Evolutionary conservation across 2,113 vertebrate species (phyloP), one percentile per base, ranked within the genome.

Genomic region (Nothoprocta pentlandii): DNA sequence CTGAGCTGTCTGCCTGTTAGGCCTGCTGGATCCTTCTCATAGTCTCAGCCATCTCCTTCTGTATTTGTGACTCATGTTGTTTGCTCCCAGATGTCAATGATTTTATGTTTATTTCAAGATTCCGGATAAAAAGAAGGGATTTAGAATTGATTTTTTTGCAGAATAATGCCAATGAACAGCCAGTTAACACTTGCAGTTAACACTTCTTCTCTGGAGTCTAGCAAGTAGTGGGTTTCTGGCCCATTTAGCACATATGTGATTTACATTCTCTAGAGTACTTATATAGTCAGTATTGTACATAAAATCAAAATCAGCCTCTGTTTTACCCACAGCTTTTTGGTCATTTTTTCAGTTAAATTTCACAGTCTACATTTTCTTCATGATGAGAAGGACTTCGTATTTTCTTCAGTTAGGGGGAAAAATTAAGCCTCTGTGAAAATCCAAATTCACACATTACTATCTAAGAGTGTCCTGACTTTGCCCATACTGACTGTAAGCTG

Each of bases 71-170:
- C 53, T 26, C 20, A 0, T 5, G 12, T 4, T 6, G 5, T 73
- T 66, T 66, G 23, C 80, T 84, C 56, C 12, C 20, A 39, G 63
- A 6, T 0, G 0, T 21, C 4, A 34, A 7, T 0, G 0, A 14
- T 59, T 70, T 81, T 22, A 41, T 23, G 11, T 56, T 79, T 63
- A 34, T 19, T 85, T 78, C 68, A 68, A 47, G 69, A 17, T 69
- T 32, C 26, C 61, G 42, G 17, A 44, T 69, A 28, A 32, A 61
- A 73, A 62, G 66, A 7, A 8, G 3, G 12, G 21, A 12, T 20
- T 36, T 41, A 13, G 12, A 90, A 51, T 4, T 26, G 61, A 54
- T 59, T 78, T 91, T 78, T 91, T 54, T 84, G 41, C 80, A 49
- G n/a, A 63, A 3, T 11, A n/a, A 74, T 56, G 13, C 36, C 15